These are phyloP conservation scores for Moxostoma hubbsi DNA, from an alignment of 2,797 vertebrate species.

Conservation along the genomic window DNA sequence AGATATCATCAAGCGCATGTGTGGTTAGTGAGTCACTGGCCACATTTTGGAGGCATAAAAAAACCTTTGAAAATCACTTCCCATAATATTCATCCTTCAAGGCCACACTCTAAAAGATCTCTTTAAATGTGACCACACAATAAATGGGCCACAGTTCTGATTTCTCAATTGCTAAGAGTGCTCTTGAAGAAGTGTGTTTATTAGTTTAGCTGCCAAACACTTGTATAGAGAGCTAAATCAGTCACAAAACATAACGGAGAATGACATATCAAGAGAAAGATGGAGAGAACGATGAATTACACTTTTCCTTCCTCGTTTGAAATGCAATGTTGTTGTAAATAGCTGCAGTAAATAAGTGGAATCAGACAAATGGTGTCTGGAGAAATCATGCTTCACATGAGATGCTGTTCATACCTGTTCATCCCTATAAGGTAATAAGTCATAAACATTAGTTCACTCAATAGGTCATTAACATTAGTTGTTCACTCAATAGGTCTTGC, in stretches of 20 bases:
- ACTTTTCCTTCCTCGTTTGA: conserved; percentile 23
- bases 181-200: conserved; percentile 15
- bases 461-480: neutral
- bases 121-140: conserved; percentile 5
- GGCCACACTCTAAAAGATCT: conserved; percentile 31
- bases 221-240: conserved; percentile 38
- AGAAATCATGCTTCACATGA: conserved; percentile 32
- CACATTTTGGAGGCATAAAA: conserved; percentile 1
- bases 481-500: no score
- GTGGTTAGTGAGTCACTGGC: conserved; percentile 37
- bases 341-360: conserved; percentile 31
- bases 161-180: conserved; percentile 34
- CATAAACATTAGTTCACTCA: neutral
- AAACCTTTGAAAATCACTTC: conserved; percentile 38
- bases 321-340: conserved; percentile 42
- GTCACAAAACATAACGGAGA: neutral
- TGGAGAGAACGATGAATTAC: conserved; percentile 22
- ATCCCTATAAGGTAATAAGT: conserved; percentile 24
- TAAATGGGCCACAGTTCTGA: conserved; percentile 38
- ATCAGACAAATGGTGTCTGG: conserved; percentile 24
- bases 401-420: conserved; percentile 17
- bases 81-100: conserved; percentile 47
- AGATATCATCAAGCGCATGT: conserved; percentile 24
- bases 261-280: conserved; percentile 19
- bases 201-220: conserved; percentile 47